phyloP scores from a whole-genome alignment of 2,888 invertebrate genomes.

The Euproctis similis region DNA sequence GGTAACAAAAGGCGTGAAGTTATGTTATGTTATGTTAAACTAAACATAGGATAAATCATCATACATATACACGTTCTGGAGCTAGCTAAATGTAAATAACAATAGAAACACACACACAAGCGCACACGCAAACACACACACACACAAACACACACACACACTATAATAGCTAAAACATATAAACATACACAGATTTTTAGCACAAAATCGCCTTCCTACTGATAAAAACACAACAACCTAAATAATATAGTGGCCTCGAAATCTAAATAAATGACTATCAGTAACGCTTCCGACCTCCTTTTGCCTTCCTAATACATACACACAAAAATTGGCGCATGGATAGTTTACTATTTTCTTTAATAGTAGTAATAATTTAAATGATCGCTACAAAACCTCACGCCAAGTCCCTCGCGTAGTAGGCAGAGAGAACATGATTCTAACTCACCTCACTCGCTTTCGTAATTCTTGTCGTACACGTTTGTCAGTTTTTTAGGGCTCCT shows the following conservation, averaged over 20 bases:
- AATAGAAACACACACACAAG: constrained; percentile 31
- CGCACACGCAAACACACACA: no score
- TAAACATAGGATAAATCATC: constrained; percentile 7
- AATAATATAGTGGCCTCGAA: constrained; percentile 68
- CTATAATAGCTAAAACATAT: constrained; percentile 30
- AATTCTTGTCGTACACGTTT: no score
- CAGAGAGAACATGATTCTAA: no score
- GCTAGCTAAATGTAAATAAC: constrained; percentile 1
- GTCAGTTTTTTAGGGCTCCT: no score
- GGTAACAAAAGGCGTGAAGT: no score
- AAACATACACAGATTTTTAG: constrained; percentile 34
- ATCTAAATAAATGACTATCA: constrained; percentile 71
- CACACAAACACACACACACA: no score
- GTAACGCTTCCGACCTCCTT: constrained; percentile 70
- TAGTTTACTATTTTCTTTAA: no score
- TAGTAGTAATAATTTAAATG: no score
- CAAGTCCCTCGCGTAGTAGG: no score
- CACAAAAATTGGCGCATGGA: constrained; percentile 39
- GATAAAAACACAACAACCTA: constrained; percentile 75
- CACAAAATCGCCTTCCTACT: constrained; percentile 66
- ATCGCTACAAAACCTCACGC: no score
- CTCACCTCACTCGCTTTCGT: no score
- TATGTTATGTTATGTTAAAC: no score
- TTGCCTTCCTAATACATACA: constrained; percentile 61
- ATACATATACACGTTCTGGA: background rate